phyloP scores from a whole-genome alignment of 2,888 invertebrate species.

The Habroteleia sp. region DNA sequence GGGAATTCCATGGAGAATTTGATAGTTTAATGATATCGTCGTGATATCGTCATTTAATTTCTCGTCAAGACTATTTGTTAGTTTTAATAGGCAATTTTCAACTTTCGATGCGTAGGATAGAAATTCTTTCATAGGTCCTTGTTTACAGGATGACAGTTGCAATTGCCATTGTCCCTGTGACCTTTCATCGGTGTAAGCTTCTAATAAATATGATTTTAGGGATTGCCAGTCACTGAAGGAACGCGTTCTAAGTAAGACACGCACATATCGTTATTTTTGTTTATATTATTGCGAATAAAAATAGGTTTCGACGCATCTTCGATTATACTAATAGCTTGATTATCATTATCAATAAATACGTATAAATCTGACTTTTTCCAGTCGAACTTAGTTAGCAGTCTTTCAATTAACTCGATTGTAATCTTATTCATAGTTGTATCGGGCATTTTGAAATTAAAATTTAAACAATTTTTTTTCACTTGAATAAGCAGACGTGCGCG shows the following conservation, averaged over 20 bases:
- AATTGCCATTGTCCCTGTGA: constrained; percentile 70
- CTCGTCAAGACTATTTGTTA: constrained; percentile 67
- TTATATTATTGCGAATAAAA: constrained; percentile 64
- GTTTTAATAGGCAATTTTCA: constrained; percentile 70
- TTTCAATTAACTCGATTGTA: constrained; percentile 51
- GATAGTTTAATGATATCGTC: too few relatives aligned
- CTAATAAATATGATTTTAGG: constrained; percentile 54
- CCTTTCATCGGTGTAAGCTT: constrained; percentile 40
- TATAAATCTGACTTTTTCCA: constrained; percentile 57
- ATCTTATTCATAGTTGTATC: not conserved
- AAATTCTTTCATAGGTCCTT: constrained; percentile 66
- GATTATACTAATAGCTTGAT: constrained; percentile 29
- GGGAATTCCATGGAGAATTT: too few relatives aligned
- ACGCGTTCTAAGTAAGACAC: constrained; percentile 64
- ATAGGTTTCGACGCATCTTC: constrained; percentile 27
- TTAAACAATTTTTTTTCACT: too few relatives aligned
- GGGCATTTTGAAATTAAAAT: not conserved
- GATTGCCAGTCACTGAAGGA: constrained; percentile 62
- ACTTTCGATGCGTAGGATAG: constrained; percentile 67
- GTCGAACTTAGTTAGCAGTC: constrained; percentile 51
- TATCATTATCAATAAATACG: constrained; percentile 55
- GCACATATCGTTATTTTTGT: constrained; percentile 67
- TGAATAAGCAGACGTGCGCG: too few relatives aligned
- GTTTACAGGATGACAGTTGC: constrained; percentile 69
- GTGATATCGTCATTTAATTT: too few relatives aligned